Conservation (phyloP, 2,888 invertebrate species). For the Drosophila anomalipes region DNA sequence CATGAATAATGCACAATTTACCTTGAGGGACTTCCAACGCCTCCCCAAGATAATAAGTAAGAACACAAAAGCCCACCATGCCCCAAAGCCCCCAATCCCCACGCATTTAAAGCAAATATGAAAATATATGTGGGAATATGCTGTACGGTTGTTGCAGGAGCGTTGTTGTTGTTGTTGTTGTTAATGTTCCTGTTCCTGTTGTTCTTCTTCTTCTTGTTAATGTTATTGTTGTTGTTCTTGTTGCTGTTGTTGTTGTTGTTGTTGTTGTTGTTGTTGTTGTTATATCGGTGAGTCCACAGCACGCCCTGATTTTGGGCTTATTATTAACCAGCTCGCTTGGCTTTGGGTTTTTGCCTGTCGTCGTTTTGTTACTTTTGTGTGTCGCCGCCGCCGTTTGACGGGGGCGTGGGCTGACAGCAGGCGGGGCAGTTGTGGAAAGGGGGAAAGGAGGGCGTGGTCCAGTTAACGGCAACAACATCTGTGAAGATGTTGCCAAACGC, state of each 20-base stretch:
- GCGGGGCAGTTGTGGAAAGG: slow-evolving; percentile 6
- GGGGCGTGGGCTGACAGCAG: slow-evolving; percentile 5
- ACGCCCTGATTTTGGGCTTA: slow-evolving; percentile 79
- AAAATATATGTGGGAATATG: slow-evolving; percentile 62
- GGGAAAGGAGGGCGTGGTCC: slow-evolving; percentile 50
- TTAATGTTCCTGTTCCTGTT: neutral
- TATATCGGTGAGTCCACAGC: slow-evolving; percentile 56
- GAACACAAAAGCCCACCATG: slow-evolving; percentile 53
- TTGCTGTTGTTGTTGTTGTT: slow-evolving; percentile 39
- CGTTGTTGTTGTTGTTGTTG: slow-evolving; percentile 7
- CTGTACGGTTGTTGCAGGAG: slow-evolving; percentile 14
- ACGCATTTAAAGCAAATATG: slow-evolving; percentile 47
- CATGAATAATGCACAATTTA: slow-evolving; percentile 80
- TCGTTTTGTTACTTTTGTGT: slow-evolving; percentile 25
- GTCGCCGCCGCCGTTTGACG: slow-evolving; percentile 11
- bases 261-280: slow-evolving; percentile 29
- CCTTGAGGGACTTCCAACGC: slow-evolving; percentile 79
- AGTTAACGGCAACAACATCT: slow-evolving; percentile 82
- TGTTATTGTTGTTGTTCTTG: slow-evolving; percentile 17
- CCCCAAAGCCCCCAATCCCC: slow-evolving; percentile 15
- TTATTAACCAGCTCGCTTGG: slow-evolving; percentile 79
- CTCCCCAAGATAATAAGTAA: slow-evolving; percentile 72
- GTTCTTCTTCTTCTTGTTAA: slow-evolving; percentile 2
- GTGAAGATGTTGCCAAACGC: slow-evolving; percentile 74
- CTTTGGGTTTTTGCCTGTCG: slow-evolving; percentile 28